These are phyloP conservation scores for Pelobates cultripes DNA, from an alignment of 2,797 vertebrate species.

Conservation along the genomic window DNA sequence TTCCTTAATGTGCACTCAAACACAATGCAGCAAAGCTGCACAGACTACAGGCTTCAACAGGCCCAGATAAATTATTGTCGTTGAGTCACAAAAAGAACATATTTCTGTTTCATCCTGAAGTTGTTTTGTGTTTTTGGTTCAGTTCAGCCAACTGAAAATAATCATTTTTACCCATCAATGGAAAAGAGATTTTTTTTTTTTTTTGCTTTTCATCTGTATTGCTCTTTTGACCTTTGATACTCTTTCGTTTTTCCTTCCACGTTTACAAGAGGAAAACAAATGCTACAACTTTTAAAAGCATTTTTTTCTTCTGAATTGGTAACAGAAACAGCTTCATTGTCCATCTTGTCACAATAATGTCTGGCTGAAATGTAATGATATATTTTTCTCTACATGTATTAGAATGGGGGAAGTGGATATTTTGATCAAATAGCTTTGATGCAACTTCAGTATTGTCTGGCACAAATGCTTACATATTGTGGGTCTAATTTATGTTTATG, in stretches of 20 bases:
- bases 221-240: slow-evolving; percentile 75
- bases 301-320: background rate
- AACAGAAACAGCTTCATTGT: background rate
- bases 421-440: too few species aligned
- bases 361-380: too few species aligned
- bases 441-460: too few species aligned
- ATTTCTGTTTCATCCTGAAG: slow-evolving; percentile 68
- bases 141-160: slow-evolving; percentile 69
- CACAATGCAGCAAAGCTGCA: slow-evolving; percentile 60
- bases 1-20: slow-evolving; percentile 71
- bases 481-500: too few species aligned
- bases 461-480: too few species aligned
- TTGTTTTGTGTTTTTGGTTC: slow-evolving; percentile 68
- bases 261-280: background rate
- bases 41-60: slow-evolving; percentile 62
- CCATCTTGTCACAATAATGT: background rate
- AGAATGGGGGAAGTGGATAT: too few species aligned
- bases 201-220: slow-evolving; percentile 59
- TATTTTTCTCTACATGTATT: too few species aligned
- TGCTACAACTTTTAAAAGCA: background rate
- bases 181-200: slow-evolving; percentile 57
- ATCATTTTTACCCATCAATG: slow-evolving; percentile 67
- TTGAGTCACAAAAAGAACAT: slow-evolving; percentile 66
- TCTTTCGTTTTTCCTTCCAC: background rate
- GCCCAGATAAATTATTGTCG: slow-evolving; percentile 76